These are phyloP conservation scores for Cossypha dichroa DNA, from an alignment of 2,797 vertebrate genomes.

Conservation along the genomic window DNA sequence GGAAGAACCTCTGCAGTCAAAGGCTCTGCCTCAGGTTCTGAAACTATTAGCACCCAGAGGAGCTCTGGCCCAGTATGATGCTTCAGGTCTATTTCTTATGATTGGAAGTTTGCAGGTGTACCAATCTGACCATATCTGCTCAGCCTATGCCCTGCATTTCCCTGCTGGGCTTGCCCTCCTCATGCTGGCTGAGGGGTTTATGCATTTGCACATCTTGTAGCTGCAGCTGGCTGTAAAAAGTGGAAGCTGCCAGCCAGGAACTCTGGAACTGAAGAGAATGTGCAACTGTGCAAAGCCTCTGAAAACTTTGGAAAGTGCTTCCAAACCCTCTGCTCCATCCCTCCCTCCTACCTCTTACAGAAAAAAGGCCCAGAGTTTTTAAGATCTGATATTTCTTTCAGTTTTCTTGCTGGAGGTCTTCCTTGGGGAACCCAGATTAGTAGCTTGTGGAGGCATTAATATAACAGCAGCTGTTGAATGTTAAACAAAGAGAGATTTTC, in stretches of 20 bases:
- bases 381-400: slow-evolving; percentile 2
- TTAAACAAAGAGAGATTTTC: slow-evolving; percentile 47
- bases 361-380: background rate
- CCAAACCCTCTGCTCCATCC: background rate
- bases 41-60: background rate
- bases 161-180: background rate
- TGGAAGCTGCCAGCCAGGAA: background rate
- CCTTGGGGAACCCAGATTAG: background rate
- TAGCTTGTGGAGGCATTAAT: slow-evolving; percentile 7
- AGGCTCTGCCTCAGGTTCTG: background rate
- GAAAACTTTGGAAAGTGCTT: background rate
- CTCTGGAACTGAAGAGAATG: background rate
- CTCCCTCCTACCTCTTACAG: background rate
- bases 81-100: background rate
- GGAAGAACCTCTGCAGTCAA: background rate
- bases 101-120: background rate
- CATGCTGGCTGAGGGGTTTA: background rate
- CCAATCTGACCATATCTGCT: background rate
- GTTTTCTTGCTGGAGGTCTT: slow-evolving; percentile 42
- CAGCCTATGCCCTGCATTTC: background rate
- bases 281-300: background rate
- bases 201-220: background rate
- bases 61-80: background rate
- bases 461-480: slow-evolving; percentile 44
- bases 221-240: background rate